Base-by-base conservation (phyloP, 2,888 invertebrate species). In the Oegoconia quadripuncta region DNA sequence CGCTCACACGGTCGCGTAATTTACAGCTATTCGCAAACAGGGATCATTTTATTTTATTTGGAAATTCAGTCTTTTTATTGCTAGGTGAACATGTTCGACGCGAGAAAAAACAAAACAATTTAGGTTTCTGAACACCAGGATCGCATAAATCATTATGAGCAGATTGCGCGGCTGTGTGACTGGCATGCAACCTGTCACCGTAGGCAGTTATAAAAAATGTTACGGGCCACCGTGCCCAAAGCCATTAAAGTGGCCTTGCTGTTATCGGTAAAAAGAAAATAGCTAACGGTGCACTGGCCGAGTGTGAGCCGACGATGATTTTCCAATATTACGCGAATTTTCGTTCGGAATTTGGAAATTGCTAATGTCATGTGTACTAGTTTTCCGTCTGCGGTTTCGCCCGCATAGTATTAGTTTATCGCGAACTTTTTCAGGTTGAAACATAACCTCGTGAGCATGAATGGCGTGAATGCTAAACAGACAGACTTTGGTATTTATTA, bases 261-360 rank as follows among this genome's bases (percentile, higher is more conserved):
- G 76, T 79, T 83, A 83, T 82, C 82, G 80, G 69, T 60, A 55
- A 65, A 63, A 73, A 72, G 73, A 74, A 78, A 74, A 76, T 72
- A 72, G 68, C 59, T 58, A 45, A 42, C 55, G 53, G 73, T 64
- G 68, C 75, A 74, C 42, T 74, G 74, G 74, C 73, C 75, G 66
- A 53, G 46, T 42, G 41, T 47, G 39, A 42, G 40, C 29, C 32
- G 63, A 15, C 25, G 11, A 14, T 9, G 11, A 16, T 25, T 25
- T 34, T 16, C 15, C 23, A 25, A n/a, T n/a, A n/a, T n/a, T n/a
- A n/a, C n/a, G n/a, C n/a, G n/a, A n/a, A n/a, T n/a, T n/a, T n/a
- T n/a, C n/a, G n/a, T n/a, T n/a, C n/a, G n/a, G n/a, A n/a, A n/a
- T n/a, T n/a, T n/a, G n/a, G n/a, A n/a, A n/a, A n/a, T n/a, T n/a